These are phyloP conservation scores for Monodelphis domestica DNA, from an alignment of 2,797 vertebrate species.

Conservation along the genomic window DNA sequence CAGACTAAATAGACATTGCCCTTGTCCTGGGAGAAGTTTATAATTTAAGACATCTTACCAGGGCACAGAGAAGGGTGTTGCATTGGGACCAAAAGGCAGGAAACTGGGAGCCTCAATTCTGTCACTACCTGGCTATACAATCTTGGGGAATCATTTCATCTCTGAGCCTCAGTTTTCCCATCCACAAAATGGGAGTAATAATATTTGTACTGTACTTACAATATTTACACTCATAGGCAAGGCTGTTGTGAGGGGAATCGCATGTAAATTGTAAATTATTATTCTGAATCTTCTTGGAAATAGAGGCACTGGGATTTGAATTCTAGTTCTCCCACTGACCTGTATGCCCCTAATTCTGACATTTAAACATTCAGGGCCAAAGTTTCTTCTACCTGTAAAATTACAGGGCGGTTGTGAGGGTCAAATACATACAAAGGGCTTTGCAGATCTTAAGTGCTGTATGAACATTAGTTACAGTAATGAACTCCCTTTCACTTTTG, in stretches of 20 bases:
- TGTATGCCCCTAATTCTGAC: not conserved
- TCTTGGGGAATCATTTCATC: not conserved
- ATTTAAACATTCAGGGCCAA: not conserved
- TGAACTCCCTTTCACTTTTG: not conserved
- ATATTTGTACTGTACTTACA: not conserved
- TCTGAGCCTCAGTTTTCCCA: not conserved
- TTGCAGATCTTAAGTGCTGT: not conserved
- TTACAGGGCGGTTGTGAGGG: not conserved
- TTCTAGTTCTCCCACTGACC: not conserved
- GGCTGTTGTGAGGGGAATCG: not conserved
- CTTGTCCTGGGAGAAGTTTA: conserved; percentile 47
- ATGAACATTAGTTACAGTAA: not conserved
- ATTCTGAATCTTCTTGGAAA: not conserved
- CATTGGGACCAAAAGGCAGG: not conserved
- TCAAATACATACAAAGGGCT: not conserved
- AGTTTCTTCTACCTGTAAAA: not conserved
- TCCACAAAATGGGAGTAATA: not conserved
- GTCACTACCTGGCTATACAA: not conserved
- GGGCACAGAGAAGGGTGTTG: conserved; percentile 27
- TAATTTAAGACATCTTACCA: conserved; percentile 31
- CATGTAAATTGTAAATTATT: not conserved
- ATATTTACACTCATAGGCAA: not conserved
- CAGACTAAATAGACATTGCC: conserved; percentile 12
- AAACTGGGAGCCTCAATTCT: not conserved
- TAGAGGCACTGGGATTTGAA: not conserved